phyloP scores from a whole-genome alignment of 2,113 vertebrate genomes.

The Semnornis frantzii region DNA sequence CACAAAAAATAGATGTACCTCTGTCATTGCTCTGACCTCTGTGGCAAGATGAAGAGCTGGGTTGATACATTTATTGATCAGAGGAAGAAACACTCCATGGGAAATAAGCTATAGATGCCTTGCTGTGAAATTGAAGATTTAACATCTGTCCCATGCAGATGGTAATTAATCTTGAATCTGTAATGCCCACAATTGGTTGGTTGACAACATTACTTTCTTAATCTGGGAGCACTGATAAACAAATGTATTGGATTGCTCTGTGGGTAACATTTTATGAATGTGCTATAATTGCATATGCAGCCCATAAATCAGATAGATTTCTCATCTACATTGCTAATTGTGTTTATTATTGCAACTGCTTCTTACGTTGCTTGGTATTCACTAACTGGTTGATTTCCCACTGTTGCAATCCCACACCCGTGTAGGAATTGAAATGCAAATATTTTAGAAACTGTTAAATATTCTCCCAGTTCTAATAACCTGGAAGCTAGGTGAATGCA shows the following conservation, averaged over 20 bases:
- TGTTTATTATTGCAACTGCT: conserved; percentile 62
- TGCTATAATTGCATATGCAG: conserved; percentile 49
- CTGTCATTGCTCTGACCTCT: conserved; percentile 72
- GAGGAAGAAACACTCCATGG: conserved; percentile 53
- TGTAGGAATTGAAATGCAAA: conserved; percentile 7
- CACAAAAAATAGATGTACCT: conserved; percentile 72
- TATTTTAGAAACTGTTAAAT: conserved; percentile 24
- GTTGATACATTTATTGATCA: conserved; percentile 75
- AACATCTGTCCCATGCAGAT: conserved; percentile 73
- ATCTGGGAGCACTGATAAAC: conserved; percentile 51
- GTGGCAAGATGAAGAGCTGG: conserved; percentile 73
- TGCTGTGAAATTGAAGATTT: conserved; percentile 68
- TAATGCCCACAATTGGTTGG: conserved; percentile 48
- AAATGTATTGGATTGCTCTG: conserved; percentile 36
- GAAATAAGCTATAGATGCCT: conserved; percentile 65
- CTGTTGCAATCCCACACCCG: neutral
- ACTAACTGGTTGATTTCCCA: conserved; percentile 54
- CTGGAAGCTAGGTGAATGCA: neutral
- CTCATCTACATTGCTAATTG: conserved; percentile 54
- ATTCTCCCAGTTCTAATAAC: neutral
- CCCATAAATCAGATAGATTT: conserved; percentile 65
- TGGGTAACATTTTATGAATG: conserved; percentile 63
- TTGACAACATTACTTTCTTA: conserved; percentile 52
- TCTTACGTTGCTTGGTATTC: conserved; percentile 52
- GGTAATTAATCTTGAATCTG: conserved; percentile 73